These are phyloP conservation scores for Smittia sp. DNA, from an alignment of 2,888 invertebrate species.

Conservation along the genomic window DNA sequence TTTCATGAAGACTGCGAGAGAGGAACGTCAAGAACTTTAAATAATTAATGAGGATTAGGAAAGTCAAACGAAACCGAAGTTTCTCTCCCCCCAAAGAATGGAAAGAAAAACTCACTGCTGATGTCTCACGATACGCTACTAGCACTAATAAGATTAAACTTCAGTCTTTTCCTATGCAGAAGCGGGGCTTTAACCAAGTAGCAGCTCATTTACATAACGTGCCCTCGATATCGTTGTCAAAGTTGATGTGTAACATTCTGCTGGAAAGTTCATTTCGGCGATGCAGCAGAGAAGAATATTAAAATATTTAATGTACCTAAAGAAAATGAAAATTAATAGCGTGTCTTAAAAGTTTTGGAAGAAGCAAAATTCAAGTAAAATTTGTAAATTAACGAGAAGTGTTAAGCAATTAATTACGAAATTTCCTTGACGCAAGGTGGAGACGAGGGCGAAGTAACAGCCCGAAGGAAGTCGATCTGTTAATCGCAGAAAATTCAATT, in stretches of 20 bases:
- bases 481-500: background rate
- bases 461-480: too few species aligned
- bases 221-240: constrained; percentile 7
- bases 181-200: too few species aligned
- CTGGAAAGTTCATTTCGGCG: background rate
- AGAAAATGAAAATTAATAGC: constrained; percentile 31
- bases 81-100: too few species aligned
- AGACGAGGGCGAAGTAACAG: background rate
- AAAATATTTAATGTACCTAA: constrained; percentile 41
- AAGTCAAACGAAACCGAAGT: too few species aligned
- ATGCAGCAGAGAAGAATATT: background rate
- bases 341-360: constrained; percentile 36
- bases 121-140: too few species aligned
- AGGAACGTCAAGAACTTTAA: too few species aligned
- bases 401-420: constrained; percentile 29
- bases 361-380: constrained; percentile 18
- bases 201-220: background rate
- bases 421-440: background rate
- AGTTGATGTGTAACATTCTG: constrained; percentile 1
- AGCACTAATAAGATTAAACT: too few species aligned
- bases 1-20: too few species aligned
- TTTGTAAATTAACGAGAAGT: constrained; percentile 7
- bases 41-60: too few species aligned
- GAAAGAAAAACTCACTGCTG: too few species aligned
- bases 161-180: too few species aligned